Conservation (phyloP, 2,113 vertebrate species). For the Myotis brandtii region DNA sequence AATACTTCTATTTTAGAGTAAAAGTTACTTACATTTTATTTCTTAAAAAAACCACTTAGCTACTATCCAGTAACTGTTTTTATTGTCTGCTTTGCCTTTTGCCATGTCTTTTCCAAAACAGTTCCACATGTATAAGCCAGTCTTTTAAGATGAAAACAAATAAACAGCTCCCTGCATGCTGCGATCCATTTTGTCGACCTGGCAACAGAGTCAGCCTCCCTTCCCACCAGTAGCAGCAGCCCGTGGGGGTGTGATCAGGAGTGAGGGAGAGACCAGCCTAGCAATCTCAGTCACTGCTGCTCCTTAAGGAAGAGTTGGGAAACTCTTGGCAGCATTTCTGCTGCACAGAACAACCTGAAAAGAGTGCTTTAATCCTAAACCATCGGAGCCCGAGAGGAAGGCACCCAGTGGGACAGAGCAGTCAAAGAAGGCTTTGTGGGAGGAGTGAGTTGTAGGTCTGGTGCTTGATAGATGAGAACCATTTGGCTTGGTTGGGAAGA, state of each 20-base stretch:
- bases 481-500: background rate
- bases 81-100: background rate
- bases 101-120: background rate
- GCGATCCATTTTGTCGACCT: background rate
- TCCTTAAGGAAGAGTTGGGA: background rate
- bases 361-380: background rate
- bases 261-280: background rate
- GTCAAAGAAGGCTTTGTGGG: background rate
- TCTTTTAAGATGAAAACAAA: background rate
- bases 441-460: background rate
- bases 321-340: background rate
- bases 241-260: background rate
- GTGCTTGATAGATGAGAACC: background rate
- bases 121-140: background rate
- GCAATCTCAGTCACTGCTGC: background rate
- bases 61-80: background rate
- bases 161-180: background rate
- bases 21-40: slow-evolving; percentile 8
- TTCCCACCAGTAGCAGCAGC: background rate
- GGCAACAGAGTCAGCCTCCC: background rate
- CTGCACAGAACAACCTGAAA: background rate
- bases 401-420: background rate
- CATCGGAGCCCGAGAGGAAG: background rate
- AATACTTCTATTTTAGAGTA: background rate
- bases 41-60: background rate